These are phyloP conservation scores for Elysia crispata DNA, from an alignment of 2,888 invertebrate species.

Conservation along the genomic window DNA sequence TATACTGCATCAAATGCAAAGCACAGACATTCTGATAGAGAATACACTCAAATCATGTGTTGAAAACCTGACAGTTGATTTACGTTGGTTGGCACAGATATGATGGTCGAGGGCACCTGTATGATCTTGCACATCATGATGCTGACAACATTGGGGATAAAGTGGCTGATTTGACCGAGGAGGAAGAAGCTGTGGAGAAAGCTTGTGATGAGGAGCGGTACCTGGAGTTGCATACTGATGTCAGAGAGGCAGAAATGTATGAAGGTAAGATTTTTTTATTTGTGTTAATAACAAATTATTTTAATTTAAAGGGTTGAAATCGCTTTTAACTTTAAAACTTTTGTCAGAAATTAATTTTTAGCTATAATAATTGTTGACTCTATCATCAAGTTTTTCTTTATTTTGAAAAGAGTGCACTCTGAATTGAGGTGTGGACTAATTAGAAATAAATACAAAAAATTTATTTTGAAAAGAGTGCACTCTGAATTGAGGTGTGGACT, in stretches of 20 bases:
- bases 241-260: conserved; percentile 91
- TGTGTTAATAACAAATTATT: no score
- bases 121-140: conserved; percentile 89
- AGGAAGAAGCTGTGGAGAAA: conserved; percentile 90
- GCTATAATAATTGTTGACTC: no score
- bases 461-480: no score
- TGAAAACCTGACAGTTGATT: not conserved
- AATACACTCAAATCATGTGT: not conserved
- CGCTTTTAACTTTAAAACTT: no score
- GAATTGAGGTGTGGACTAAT: no score
- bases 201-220: conserved; percentile 97
- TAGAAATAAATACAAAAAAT: no score
- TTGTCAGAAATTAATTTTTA: no score
- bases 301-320: no score
- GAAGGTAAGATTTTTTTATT: conserved; percentile 84
- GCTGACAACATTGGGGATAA: conserved; percentile 83
- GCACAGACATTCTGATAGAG: not conserved
- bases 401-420: no score
- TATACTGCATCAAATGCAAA: no score
- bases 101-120: conserved; percentile 94
- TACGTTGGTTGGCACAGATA: conserved; percentile 82
- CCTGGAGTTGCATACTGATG: conserved; percentile 88
- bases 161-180: conserved; percentile 83
- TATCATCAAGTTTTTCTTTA: no score
- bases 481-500: no score